Percentiles rank a stretch among this genome's conserved stretches.
These are phyloP conservation scores for Exephanes ischioxanthus DNA, from an alignment of 2,888 invertebrate genomes.

Conservation along the genomic window DNA sequence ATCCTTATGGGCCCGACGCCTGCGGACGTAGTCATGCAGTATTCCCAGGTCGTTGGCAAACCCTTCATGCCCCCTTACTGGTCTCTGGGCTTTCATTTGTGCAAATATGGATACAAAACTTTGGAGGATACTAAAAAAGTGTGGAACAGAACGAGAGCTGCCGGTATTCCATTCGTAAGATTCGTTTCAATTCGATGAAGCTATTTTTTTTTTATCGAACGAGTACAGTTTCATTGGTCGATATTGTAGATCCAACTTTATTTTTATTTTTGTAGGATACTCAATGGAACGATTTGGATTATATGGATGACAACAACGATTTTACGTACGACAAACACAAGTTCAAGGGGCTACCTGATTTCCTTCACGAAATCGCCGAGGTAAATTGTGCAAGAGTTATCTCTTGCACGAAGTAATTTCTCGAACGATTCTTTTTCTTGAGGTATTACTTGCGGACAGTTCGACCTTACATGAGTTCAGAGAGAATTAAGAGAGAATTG, in stretches of 20 bases:
- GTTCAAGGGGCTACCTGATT: constrained; percentile 89
- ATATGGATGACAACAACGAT: constrained; percentile 92
- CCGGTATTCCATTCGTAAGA: constrained; percentile 92
- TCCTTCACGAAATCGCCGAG: constrained; percentile 89
- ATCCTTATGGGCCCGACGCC: constrained; percentile 92
- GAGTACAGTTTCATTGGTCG: not conserved
- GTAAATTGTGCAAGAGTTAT: constrained; percentile 75
- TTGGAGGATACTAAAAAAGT: constrained; percentile 89
- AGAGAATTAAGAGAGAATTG: no score
- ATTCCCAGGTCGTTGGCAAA: constrained; percentile 90
- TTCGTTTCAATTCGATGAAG: constrained; percentile 26
- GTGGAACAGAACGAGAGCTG: constrained; percentile 89
- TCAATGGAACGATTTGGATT: constrained; percentile 95
- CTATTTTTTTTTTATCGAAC: not conserved
- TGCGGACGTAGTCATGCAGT: constrained; percentile 88
- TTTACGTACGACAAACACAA: constrained; percentile 90
- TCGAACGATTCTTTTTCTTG: constrained; percentile 34
- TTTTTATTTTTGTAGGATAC: constrained; percentile 87
- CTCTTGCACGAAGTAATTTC: not conserved
- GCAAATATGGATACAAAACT: constrained; percentile 90
- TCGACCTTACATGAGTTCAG: no score
- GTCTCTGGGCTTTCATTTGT: constrained; percentile 95
- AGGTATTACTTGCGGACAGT: no score
- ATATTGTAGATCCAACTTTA: constrained; percentile 34
- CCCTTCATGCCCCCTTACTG: constrained; percentile 95